Evolutionary conservation across 2,888 invertebrate species (phyloP).

Genomic region (Plagodis pulveraria): DNA sequence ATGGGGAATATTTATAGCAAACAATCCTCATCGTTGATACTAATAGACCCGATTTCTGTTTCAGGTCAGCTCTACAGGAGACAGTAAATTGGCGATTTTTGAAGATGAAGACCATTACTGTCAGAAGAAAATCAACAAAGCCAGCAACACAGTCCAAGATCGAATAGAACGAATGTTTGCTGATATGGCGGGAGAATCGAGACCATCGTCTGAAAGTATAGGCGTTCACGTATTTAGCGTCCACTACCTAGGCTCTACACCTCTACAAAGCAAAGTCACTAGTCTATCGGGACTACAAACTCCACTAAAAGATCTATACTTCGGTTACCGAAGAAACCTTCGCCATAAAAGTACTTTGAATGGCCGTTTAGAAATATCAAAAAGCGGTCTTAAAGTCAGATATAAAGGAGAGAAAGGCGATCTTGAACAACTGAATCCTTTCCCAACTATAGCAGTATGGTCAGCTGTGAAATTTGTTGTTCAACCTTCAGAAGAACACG

Average conservation of each 20-base stretch:
- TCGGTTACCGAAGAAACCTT: constrained; percentile 84
- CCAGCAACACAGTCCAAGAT: constrained; percentile 91
- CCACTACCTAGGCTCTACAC: constrained; percentile 92
- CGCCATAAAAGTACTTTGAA: constrained; percentile 82
- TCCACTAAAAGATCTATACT: constrained; percentile 90
- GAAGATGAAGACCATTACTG: constrained; percentile 77
- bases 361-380: constrained; percentile 88
- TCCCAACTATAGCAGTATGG: constrained; percentile 97
- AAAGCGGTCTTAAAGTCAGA: constrained; percentile 89
- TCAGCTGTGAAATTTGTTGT: constrained; percentile 94
- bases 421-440: constrained; percentile 90
- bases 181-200: constrained; percentile 87
- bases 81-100: constrained; percentile 63
- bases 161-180: constrained; percentile 94
- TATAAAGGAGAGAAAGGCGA: constrained; percentile 87
- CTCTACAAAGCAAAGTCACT: constrained; percentile 91
- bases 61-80: constrained; percentile 67
- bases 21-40: too few relatives aligned
- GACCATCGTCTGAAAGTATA: constrained; percentile 78
- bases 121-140: constrained; percentile 66
- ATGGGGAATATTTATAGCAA: too few relatives aligned
- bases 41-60: constrained; percentile 5
- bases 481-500: constrained; percentile 85
- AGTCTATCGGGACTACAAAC: constrained; percentile 93
- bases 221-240: constrained; percentile 88